Conservation (phyloP, 2,113 vertebrate species). For the Orientallactaga bullata region DNA sequence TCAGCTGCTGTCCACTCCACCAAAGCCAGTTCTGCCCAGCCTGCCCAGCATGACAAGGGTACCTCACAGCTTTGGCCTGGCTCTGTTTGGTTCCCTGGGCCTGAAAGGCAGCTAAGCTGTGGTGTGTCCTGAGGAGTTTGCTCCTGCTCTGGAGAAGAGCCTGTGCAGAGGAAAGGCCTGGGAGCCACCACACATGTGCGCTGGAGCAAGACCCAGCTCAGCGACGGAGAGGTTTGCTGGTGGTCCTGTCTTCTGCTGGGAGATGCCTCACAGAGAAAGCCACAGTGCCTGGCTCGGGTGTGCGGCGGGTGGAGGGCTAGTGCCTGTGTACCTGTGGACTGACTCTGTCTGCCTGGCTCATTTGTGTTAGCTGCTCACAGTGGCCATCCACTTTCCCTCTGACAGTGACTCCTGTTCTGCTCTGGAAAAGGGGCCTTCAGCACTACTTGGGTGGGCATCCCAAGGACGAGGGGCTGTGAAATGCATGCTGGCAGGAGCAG, state of each 20-base stretch:
- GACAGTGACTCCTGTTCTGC: accelerated
- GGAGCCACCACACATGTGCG: background rate
- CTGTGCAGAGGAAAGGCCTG: background rate
- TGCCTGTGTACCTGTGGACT: accelerated
- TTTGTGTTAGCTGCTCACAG: background rate
- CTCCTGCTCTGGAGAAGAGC: background rate
- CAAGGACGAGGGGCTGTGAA: background rate
- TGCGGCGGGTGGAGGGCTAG: accelerated
- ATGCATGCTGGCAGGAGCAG: background rate
- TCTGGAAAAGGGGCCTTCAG: background rate
- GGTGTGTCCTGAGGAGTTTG: accelerated
- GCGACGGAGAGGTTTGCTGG: background rate
- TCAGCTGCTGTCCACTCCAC: background rate
- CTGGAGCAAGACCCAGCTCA: background rate
- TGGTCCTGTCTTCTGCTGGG: background rate
- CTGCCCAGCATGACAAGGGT: too few relatives aligned
- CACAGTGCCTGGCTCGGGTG: accelerated
- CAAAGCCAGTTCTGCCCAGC: background rate
- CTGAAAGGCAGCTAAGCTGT: background rate
- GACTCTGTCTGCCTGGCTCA: background rate
- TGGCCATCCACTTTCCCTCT: background rate
- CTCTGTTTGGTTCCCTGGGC: accelerated
- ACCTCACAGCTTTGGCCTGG: too few relatives aligned
- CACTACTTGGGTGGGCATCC: constrained; percentile 69
- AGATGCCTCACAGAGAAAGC: accelerated